Evolutionary conservation across 2,113 vertebrate genomes (phyloP).

Genomic region (Cebus imitator): DNA sequence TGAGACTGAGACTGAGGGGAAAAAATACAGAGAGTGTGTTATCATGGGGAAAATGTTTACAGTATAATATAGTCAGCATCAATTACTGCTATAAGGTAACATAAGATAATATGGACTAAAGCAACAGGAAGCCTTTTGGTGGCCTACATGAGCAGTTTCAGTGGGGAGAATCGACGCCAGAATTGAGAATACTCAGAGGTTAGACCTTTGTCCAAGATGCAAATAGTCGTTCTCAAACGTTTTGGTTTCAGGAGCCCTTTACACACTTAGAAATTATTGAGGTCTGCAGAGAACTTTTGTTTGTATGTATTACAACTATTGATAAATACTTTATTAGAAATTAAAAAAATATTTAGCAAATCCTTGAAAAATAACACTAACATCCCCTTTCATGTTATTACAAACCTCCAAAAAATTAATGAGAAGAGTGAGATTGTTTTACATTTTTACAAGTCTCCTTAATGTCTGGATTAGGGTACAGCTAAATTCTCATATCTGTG

Average conservation of each 20-base stretch:
- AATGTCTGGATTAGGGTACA: neutral
- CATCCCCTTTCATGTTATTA: neutral
- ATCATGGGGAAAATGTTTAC: neutral
- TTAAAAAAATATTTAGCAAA: neutral
- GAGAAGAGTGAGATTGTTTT: neutral
- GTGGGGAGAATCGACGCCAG: neutral
- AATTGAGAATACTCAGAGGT: neutral
- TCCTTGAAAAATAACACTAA: conserved; percentile 1
- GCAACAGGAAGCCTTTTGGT: neutral
- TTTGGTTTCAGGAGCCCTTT: neutral
- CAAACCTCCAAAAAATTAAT: neutral
- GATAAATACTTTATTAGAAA: neutral
- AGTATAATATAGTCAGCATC: neutral
- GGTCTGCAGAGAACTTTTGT: neutral
- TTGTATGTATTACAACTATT: neutral
- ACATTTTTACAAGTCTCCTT: neutral
- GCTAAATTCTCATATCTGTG: neutral
- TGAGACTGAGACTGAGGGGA: neutral
- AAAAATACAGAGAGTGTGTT: neutral
- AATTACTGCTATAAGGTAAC: neutral
- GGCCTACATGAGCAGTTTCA: neutral
- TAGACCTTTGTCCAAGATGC: neutral
- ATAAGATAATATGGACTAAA: neutral
- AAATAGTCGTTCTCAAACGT: neutral
- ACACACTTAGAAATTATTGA: neutral